A percentile compares a stretch with the other conserved stretches of the same genome.
Conservation (phyloP, 2,888 invertebrate species). For the Troilus luridus region DNA sequence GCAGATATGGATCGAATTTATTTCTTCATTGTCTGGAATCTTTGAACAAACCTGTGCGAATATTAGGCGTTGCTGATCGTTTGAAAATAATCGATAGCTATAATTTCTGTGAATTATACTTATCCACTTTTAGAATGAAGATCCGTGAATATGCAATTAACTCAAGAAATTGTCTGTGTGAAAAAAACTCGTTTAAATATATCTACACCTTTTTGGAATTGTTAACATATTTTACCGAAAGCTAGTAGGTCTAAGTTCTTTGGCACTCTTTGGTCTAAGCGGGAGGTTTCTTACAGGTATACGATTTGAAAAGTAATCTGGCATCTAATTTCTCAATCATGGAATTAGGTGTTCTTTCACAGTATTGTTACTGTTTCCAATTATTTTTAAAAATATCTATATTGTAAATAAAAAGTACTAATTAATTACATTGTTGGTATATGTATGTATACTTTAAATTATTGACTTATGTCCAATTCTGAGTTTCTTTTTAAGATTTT, state of each 20-base stretch:
- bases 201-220: not conserved
- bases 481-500: not conserved
- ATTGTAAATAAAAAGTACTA: not conserved
- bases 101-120: not conserved
- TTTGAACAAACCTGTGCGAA: not conserved
- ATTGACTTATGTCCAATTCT: not conserved
- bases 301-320: not conserved
- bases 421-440: not conserved
- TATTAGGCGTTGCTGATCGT: not conserved
- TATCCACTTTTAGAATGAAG: no score
- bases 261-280: not conserved
- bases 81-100: not conserved
- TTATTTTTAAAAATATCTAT: not conserved
- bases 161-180: not conserved
- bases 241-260: not conserved
- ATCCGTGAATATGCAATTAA: not conserved
- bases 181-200: not conserved
- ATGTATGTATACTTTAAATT: not conserved
- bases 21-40: not conserved
- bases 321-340: not conserved
- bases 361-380: not conserved
- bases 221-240: not conserved
- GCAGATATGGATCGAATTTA: no score
- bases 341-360: not conserved
- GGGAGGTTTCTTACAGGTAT: slow-evolving; percentile 10